Evolutionary conservation across 2,888 invertebrate species (phyloP).

Genomic region (Cryptus viduatorius): DNA sequence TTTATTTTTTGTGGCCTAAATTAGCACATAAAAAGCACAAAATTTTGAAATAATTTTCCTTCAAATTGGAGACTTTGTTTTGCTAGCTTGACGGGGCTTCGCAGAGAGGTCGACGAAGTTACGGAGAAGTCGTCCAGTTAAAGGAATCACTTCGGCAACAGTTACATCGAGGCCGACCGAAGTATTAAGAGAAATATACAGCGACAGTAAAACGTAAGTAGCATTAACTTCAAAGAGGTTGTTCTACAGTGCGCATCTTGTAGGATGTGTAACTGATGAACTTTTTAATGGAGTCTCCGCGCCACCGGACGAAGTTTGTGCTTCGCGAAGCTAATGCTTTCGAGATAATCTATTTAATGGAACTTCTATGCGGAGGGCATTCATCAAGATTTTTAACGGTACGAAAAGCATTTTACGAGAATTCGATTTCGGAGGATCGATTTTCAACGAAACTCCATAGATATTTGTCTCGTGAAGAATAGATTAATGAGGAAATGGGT

Average conservation of each 20-base stretch:
- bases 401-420: not conserved
- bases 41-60: no score
- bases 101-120: constrained; percentile 41
- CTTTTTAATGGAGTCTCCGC: not conserved
- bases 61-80: no score
- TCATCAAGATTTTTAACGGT: not conserved
- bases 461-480: not conserved
- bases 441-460: not conserved
- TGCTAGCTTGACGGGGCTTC: no score
- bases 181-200: constrained; percentile 13
- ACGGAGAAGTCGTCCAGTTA: constrained; percentile 24
- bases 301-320: not conserved
- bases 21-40: no score
- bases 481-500: not conserved
- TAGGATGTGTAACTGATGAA: not conserved
- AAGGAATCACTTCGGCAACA: constrained; percentile 23
- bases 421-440: no score
- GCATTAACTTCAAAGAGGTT: not conserved
- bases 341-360: not conserved
- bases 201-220: not conserved
- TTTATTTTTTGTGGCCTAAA: no score
- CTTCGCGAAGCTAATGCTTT: not conserved
- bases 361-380: not conserved
- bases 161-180: constrained; percentile 28
- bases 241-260: not conserved